These are phyloP conservation scores for Plectrocnemia conspersa DNA, from an alignment of 1,140 invertebrate genomes.

Conservation along the genomic window DNA sequence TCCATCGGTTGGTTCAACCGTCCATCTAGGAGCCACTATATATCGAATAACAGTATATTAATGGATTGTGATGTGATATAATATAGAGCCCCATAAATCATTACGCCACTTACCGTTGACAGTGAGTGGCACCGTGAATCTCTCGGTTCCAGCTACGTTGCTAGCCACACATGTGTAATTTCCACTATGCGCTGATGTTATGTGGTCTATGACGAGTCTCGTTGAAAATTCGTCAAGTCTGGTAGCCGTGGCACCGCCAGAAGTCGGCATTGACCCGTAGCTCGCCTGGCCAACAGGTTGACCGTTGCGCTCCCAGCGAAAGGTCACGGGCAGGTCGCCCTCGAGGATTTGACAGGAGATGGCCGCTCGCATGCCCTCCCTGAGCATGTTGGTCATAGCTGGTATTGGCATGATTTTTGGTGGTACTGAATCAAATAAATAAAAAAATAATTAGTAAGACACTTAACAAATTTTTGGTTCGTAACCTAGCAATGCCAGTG, in stretches of 20 bases:
- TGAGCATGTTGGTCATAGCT: slow-evolving; percentile 70
- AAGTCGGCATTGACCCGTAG: neutral
- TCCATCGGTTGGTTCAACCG: slow-evolving; percentile 80
- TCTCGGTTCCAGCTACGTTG: slow-evolving; percentile 74
- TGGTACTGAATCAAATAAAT: slow-evolving; percentile 60
- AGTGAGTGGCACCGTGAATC: slow-evolving; percentile 68
- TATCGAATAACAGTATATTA: neutral
- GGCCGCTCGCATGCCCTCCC: slow-evolving; percentile 87
- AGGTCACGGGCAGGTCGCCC: slow-evolving; percentile 87
- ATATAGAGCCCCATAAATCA: neutral
- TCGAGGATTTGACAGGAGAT: slow-evolving; percentile 91
- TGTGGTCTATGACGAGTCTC: slow-evolving; percentile 81
- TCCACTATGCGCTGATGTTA: slow-evolving; percentile 75
- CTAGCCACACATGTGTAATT: slow-evolving; percentile 86
- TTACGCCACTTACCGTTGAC: slow-evolving; percentile 83
- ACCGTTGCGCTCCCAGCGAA: slow-evolving; percentile 80
- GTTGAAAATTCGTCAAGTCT: slow-evolving; percentile 83
- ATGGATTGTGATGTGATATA: neutral
- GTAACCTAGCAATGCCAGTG: neutral
- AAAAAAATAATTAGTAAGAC: neutral
- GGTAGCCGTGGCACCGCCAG: slow-evolving; percentile 53
- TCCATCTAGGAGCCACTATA: slow-evolving; percentile 86
- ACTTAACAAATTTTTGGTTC: neutral
- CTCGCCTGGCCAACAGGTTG: slow-evolving; percentile 55
- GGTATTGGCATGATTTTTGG: slow-evolving; percentile 84